Base-by-base conservation (phyloP, 2,797 vertebrate species). In the Oreochromis grahami region DNA sequence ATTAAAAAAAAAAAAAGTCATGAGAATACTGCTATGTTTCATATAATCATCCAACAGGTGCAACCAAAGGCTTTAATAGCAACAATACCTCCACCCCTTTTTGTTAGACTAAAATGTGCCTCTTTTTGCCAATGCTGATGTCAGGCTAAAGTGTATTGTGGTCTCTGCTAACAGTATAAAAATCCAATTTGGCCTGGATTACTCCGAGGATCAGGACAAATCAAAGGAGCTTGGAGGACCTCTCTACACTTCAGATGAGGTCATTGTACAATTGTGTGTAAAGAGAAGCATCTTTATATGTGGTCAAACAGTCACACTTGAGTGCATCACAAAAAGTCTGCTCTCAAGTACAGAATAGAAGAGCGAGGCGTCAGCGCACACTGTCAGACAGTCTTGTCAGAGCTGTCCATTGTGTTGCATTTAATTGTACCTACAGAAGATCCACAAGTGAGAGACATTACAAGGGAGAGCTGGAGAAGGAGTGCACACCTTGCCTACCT, bases 261-360 rank as follows among this genome's bases (percentile, higher is more conserved):
- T 5, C 24, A 48, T 48, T 48, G 24, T 12, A 29, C 68, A 72
- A 48, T 19, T 45, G 41, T 72, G 68, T 48, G 68, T 45, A 45
- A 70, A 70, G 41, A 45, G 21, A 19, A 72, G 68, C 68, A 48
- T 72, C 24, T 48, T 0, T 48, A 29, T 19, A 1, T 29, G 9
- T 29, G 43, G 68, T 72, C 68, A 72, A 48, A 48, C 68, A 72
- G 68, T 48, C 41, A 48, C 68, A 48, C 68, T 29, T 48, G 41
- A 72, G 43, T 19, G 68, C 68, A 29, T 29, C 24, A 7, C 24
- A 72, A 72, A 26, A 72, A 12, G 15, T 19, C 41, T 29, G 68
- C 68, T 72, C 41, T 72, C 24, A 3, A 5, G 41, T 11, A 45
- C 65, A 11, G 65, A 45, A 15, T 0, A 11, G 65, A 45, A 45